Percentiles rank a stretch among this genome's conserved stretches.
Conservation (phyloP, 2,797 vertebrate genomes). For the Aratinga solstitialis region DNA sequence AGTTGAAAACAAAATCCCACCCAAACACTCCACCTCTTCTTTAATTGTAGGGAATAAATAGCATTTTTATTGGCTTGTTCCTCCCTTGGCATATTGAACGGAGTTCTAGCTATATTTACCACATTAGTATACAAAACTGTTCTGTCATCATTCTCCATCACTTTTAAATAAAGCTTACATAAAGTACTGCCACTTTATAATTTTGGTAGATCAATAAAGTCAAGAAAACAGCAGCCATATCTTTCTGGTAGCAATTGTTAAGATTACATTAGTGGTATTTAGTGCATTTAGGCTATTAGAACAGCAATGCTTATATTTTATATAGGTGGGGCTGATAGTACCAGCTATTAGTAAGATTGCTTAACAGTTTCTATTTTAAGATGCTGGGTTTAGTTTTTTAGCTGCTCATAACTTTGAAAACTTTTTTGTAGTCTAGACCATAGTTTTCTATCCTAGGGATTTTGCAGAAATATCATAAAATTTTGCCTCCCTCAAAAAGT, state of each 20-base stretch:
- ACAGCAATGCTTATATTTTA: constrained; percentile 45
- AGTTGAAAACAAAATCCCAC: background rate
- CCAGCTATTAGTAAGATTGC: constrained; percentile 35
- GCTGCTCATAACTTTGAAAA: background rate
- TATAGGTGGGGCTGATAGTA: constrained; percentile 48
- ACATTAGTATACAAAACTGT: constrained; percentile 39
- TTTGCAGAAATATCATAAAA: background rate
- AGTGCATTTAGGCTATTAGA: constrained; percentile 49
- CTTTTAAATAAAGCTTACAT: constrained; percentile 66
- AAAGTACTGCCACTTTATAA: constrained; percentile 46
- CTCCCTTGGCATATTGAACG: constrained; percentile 27
- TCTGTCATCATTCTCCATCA: constrained; percentile 48
- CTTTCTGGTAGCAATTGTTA: constrained; percentile 38
- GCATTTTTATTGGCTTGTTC: constrained; percentile 15
- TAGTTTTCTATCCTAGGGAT: constrained; percentile 14
- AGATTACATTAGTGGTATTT: constrained; percentile 36
- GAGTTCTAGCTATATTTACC: constrained; percentile 50
- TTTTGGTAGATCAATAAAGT: constrained; percentile 44
- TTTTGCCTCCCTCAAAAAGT: background rate
- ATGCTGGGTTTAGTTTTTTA: background rate
- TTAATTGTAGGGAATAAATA: background rate
- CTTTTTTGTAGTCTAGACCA: background rate
- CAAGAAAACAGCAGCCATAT: constrained; percentile 35
- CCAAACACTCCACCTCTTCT: background rate
- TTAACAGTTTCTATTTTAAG: constrained; percentile 51